Evolutionary conservation across 2,888 invertebrate genomes (phyloP), one percentile per base, ranked within the genome.

Genomic region (Xanthia icteritia): DNA sequence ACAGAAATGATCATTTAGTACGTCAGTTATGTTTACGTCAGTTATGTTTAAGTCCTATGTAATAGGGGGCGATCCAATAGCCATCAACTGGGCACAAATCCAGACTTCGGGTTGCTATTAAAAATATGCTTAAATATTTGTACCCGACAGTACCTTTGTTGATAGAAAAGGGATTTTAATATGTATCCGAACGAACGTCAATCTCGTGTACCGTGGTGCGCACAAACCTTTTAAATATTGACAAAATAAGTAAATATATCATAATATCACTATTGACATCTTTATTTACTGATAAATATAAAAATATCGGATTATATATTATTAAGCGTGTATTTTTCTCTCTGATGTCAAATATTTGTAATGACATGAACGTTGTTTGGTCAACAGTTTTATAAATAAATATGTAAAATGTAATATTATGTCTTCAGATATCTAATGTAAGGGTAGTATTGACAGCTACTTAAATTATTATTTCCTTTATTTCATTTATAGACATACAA

Each of bases 271-370:
- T 82, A 82, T 64, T 61, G 45, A 72, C 1, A 61, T 51, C 36
- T 54, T 27, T 83, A 69, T 83, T 83, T 77, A 83, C 39, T 58
- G 65, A 86, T 15, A 69, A 61, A 77, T 86, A 77, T 17, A 86
- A 83, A 86, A 83, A 86, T 85, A 72, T 77, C 23, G 58, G 77
- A 68, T 69, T 23, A 42, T 51, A 31, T 15, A 45, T 48, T 56
- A 85, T 20, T 67, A 82, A 61, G 78, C 78, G 61, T 77, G 71
- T 72, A 42, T 61, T 77, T 61, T 77, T 86, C 86, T 82, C 77
- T 86, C 70, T 68, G 77, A 70, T 36, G 17, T 64, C 15, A 54
- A 71, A 60, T 61, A 71, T 81, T 71, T 72, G 42, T n/a, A 31
- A 45, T 42, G 51, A 66, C 64, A 72, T 31, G 31, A 45, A 82